Conservation (phyloP, 2,888 invertebrate species). For the Agrotis ipsilon region DNA sequence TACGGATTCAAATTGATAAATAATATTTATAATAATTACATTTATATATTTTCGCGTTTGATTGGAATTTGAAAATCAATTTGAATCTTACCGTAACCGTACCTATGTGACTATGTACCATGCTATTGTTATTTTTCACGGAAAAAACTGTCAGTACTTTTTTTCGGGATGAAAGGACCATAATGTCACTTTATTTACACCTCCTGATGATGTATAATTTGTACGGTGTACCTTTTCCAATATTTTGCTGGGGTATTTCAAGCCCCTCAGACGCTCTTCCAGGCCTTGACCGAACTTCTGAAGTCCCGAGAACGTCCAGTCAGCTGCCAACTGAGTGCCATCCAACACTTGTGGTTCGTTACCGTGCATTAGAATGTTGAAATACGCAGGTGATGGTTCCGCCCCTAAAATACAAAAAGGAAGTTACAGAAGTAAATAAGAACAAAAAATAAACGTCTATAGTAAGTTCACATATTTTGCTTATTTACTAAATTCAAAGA, state of each 20-base stretch:
- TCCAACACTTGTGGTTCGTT: conserved; percentile 96
- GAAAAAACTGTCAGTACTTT: no score
- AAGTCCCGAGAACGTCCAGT: conserved; percentile 97
- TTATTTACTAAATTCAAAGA: conserved; percentile 7
- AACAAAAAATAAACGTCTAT: no score
- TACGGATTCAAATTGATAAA: no score
- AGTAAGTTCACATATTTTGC: not conserved
- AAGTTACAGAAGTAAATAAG: not conserved
- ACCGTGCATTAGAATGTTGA: conserved; percentile 97
- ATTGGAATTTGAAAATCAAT: no score
- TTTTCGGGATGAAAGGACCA: no score
- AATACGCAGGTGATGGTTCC: conserved; percentile 98
- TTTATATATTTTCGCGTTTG: no score
- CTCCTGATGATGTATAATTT: no score
- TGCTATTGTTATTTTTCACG: no score
- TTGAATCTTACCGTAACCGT: no score
- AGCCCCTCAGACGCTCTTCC: conserved; percentile 96
- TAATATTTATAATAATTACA: no score
- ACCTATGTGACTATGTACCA: no score
- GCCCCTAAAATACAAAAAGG: conserved; percentile 92
- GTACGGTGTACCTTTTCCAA: conserved; percentile 95
- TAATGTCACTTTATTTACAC: no score
- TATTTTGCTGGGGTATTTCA: conserved; percentile 95
- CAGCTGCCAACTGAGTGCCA: conserved; percentile 98
- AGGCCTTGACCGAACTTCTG: conserved; percentile 99